A percentile compares a stretch with the other conserved stretches of the same genome.
Evolutionary conservation across 2,113 vertebrate species (phyloP).

Genomic region (Phylloscopus trochiloides): DNA sequence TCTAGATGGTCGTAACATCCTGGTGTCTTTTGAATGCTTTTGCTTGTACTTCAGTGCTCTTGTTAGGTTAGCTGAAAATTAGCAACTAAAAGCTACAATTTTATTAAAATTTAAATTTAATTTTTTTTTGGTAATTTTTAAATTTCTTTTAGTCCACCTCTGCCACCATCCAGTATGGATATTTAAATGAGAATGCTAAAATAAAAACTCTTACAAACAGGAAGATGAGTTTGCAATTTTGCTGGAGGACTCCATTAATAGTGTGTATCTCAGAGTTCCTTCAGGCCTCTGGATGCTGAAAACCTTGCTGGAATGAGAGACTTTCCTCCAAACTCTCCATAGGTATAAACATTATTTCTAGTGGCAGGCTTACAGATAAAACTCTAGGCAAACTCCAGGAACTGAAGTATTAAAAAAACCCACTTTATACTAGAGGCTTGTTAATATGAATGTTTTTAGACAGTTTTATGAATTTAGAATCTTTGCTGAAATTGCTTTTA

Average conservation of each 20-base stretch:
- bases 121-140: background rate
- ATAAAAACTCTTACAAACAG: background rate
- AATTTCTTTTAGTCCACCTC: background rate
- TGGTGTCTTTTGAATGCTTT: background rate
- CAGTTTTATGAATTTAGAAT: background rate
- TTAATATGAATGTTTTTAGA: background rate
- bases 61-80: background rate
- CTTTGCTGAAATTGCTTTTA: background rate
- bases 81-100: background rate
- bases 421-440: background rate
- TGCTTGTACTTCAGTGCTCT: background rate
- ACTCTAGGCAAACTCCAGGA: background rate
- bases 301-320: background rate
- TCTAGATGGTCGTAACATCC: background rate
- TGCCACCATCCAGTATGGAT: fast-evolving
- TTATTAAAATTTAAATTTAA: background rate
- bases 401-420: background rate
- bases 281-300: background rate
- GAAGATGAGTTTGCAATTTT: background rate
- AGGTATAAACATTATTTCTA: background rate
- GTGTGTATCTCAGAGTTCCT: background rate
- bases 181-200: background rate
- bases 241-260: background rate
- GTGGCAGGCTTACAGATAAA: background rate
- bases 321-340: background rate